phyloP scores from a whole-genome alignment of 2,888 invertebrate species.

The Hipparchia semele region DNA sequence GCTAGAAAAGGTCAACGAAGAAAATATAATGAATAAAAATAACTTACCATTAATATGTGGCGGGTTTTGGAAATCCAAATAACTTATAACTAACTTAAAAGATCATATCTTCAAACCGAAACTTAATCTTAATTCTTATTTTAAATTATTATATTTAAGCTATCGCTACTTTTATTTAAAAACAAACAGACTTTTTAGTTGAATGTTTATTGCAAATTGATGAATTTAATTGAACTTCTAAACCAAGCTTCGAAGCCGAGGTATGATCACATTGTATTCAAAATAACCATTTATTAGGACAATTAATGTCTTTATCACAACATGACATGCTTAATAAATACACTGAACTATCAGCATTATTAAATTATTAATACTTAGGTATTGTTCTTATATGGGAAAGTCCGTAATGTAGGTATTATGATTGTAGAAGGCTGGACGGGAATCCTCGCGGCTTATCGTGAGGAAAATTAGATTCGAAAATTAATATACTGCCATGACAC shows the following conservation, averaged over 20 bases:
- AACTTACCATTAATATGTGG: background rate
- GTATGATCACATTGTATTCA: background rate
- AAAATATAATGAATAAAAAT: too few species aligned
- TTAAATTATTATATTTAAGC: too few species aligned
- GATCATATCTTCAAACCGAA: background rate
- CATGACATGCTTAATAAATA: slow-evolving; percentile 13
- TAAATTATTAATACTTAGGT: slow-evolving; percentile 16
- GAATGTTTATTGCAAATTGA: background rate
- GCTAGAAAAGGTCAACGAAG: too few species aligned
- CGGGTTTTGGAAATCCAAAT: background rate
- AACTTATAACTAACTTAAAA: background rate
- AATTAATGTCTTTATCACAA: slow-evolving; percentile 9
- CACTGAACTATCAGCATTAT: background rate
- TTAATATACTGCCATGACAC: slow-evolving; percentile 2
- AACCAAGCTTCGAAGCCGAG: background rate
- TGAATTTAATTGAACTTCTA: too few species aligned
- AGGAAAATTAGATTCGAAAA: slow-evolving; percentile 26
- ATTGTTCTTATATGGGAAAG: slow-evolving; percentile 20
- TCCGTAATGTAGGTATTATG: background rate
- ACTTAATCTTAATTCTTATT: too few species aligned
- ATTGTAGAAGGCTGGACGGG: slow-evolving; percentile 1
- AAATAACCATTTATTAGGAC: slow-evolving; percentile 9
- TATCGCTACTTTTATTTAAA: too few species aligned
- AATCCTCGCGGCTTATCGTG: slow-evolving; percentile 23
- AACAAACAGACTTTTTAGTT: background rate